phyloP scores from a whole-genome alignment of 2,797 vertebrate species.

The Amblyraja radiata region DNA sequence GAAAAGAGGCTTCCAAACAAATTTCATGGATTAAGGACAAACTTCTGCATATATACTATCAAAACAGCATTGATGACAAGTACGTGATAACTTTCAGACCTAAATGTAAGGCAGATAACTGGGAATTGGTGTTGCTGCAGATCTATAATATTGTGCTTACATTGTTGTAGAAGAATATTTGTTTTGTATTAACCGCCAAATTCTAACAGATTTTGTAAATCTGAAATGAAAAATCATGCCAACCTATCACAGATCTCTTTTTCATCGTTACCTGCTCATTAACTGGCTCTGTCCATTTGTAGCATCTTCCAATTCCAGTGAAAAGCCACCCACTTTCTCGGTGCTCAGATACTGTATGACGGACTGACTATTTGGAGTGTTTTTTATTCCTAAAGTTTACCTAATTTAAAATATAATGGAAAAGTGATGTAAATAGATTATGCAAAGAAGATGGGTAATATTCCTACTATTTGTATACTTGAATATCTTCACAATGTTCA shows the following conservation, averaged over 20 bases:
- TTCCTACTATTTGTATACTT: background rate
- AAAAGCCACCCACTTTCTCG: background rate
- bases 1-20: slow-evolving; percentile 86
- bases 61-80: slow-evolving; percentile 97
- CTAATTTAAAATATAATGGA: background rate
- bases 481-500: background rate
- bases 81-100: slow-evolving; percentile 52
- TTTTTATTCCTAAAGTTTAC: background rate
- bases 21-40: slow-evolving; percentile 98
- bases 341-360: background rate
- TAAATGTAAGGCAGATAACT: background rate
- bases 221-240: background rate
- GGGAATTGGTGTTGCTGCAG: background rate
- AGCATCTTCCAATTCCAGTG: background rate
- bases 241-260: background rate
- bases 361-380: background rate
- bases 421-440: background rate
- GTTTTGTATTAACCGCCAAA: background rate
- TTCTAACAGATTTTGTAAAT: background rate
- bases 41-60: slow-evolving; percentile 94
- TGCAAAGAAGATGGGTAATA: background rate
- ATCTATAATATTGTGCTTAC: background rate
- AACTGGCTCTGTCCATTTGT: background rate
- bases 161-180: background rate
- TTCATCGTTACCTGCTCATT: background rate